These are phyloP conservation scores for Iguana delicatissima DNA, from an alignment of 2,797 vertebrate genomes.

Conservation along the genomic window DNA sequence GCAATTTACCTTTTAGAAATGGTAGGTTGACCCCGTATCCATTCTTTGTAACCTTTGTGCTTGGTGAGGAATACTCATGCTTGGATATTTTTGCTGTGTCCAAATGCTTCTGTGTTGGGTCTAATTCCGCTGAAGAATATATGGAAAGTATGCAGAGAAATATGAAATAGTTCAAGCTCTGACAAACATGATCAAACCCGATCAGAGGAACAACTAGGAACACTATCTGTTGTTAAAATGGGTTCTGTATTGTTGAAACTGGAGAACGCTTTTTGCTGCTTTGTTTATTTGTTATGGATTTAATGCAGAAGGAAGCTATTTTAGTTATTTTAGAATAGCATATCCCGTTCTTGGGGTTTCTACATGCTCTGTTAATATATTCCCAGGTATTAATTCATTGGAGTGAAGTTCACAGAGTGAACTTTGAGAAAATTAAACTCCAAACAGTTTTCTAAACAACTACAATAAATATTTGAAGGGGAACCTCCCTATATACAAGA, in stretches of 20 bases:
- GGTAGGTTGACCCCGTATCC: neutral
- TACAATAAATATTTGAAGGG: no score
- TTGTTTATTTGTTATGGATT: neutral
- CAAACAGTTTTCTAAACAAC: no score
- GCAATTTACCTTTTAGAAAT: neutral
- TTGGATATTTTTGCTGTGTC: neutral
- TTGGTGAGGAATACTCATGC: neutral
- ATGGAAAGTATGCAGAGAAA: neutral
- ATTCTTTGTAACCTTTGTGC: neutral
- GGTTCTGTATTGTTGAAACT: neutral
- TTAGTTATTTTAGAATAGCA: neutral
- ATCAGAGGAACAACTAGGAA: neutral
- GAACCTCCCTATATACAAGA: no score
- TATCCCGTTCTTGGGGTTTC: neutral
- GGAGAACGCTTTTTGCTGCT: neutral
- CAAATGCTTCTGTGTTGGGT: neutral
- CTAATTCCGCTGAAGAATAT: neutral
- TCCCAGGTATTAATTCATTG: neutral
- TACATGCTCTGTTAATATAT: neutral
- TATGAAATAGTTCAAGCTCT: neutral
- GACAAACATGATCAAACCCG: neutral
- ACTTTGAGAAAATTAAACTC: neutral
- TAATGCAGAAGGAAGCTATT: neutral
- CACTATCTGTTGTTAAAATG: neutral
- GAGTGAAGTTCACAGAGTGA: neutral